Percentiles rank a stretch among this genome's conserved stretches.
Conservation (phyloP, 2,888 invertebrate species). For the Rhamnusium bicolor region DNA sequence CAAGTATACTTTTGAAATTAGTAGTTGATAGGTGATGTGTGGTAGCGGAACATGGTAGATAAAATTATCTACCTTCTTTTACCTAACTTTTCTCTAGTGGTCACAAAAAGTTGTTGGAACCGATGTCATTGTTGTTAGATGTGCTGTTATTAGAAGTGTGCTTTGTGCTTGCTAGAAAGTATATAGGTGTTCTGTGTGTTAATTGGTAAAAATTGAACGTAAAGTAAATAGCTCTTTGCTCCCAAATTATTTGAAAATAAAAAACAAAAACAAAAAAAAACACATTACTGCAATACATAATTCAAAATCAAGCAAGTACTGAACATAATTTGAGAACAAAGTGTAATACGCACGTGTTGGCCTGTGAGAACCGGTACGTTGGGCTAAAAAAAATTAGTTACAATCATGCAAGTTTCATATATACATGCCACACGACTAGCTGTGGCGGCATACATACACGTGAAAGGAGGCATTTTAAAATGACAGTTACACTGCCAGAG, state of each 20-base stretch:
- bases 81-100: background rate
- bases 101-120: background rate
- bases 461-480: constrained; percentile 65
- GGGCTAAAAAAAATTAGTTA: constrained; percentile 53
- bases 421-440: constrained; percentile 66
- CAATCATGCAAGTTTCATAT: constrained; percentile 63
- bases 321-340: constrained; percentile 34
- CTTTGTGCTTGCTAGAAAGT: constrained; percentile 26
- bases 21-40: constrained; percentile 8
- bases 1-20: constrained; percentile 7
- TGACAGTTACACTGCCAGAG: constrained; percentile 66
- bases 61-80: constrained; percentile 20
- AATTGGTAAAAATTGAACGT: constrained; percentile 21
- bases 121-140: constrained; percentile 7
- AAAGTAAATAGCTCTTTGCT: constrained; percentile 2
- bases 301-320: background rate
- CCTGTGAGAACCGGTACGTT: constrained; percentile 56
- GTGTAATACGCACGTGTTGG: constrained; percentile 36
- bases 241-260: constrained; percentile 6
- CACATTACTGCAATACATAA: background rate
- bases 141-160: constrained; percentile 20
- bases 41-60: constrained; percentile 3
- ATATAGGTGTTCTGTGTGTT: constrained; percentile 28
- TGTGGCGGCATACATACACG: constrained; percentile 69
- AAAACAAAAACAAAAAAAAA: background rate